A percentile compares a stretch with the other conserved stretches of the same genome.
Conservation (phyloP, 2,888 invertebrate species). For the Plagiodera versicolora region DNA sequence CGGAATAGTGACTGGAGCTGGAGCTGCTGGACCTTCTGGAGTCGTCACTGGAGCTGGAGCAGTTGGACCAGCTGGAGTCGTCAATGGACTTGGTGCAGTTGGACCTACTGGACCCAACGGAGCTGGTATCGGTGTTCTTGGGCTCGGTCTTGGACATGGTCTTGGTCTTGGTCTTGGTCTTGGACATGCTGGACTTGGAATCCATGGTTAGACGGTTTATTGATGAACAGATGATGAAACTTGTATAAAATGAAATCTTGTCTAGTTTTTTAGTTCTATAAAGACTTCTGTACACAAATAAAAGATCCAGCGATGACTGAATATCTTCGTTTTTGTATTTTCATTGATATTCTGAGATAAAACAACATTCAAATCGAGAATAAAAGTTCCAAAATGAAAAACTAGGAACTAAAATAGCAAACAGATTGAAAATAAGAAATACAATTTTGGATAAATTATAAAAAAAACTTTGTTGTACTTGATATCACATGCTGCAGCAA, state of each 20-base stretch:
- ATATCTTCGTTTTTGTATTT: neutral
- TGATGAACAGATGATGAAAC: neutral
- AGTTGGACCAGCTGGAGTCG: slow-evolving; percentile 27
- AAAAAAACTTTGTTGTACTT: too few species aligned
- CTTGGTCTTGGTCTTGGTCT: slow-evolving; percentile 7
- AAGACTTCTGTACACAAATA: neutral
- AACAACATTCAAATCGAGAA: too few species aligned
- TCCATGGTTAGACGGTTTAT: slow-evolving; percentile 6
- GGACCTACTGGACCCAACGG: slow-evolving; percentile 29
- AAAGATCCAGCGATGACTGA: neutral
- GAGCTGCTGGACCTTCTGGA: slow-evolving; percentile 32
- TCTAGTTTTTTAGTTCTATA: neutral
- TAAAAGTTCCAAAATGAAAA: too few species aligned
- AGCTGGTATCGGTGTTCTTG: slow-evolving; percentile 10
- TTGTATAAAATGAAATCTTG: neutral
- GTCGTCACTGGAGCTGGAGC: slow-evolving; percentile 31
- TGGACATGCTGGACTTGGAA: slow-evolving; percentile 5
- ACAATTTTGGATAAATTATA: too few species aligned
- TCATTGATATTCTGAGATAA: neutral
- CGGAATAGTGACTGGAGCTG: slow-evolving; percentile 33
- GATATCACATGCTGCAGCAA: too few species aligned
- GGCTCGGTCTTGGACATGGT: slow-evolving; percentile 9
- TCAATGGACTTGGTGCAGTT: slow-evolving; percentile 27
- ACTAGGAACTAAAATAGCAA: too few species aligned
- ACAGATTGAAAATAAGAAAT: too few species aligned